Percentiles rank a stretch among this genome's conserved stretches.
Evolutionary conservation across 1,140 invertebrate genomes (phyloP).

Genomic region (Hypsibius dujardini): DNA sequence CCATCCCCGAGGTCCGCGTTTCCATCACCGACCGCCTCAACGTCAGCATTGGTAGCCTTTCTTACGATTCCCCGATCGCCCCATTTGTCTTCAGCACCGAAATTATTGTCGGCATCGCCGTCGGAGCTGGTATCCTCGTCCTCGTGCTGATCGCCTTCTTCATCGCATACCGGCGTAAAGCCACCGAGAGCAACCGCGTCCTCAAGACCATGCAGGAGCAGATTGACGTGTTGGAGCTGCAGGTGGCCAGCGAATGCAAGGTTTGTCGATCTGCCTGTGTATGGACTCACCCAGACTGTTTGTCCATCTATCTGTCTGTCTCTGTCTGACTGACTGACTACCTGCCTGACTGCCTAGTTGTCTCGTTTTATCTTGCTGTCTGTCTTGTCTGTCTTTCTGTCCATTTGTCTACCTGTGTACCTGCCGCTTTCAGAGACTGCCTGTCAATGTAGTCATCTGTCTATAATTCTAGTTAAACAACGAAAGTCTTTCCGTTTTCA

Average conservation of each 20-base stretch:
- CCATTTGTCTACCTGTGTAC: too few relatives aligned
- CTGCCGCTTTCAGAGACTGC: too few relatives aligned
- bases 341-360: too few relatives aligned
- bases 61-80: conserved; percentile 29
- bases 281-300: conserved; percentile 18
- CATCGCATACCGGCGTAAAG: conserved; percentile 82
- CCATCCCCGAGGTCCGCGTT: conserved; percentile 51
- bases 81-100: conserved; percentile 51
- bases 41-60: background rate
- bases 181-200: conserved; percentile 83
- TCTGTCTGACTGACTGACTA: too few relatives aligned
- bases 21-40: background rate
- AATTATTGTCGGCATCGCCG: conserved; percentile 59
- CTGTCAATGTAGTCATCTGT: background rate
- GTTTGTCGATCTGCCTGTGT: conserved; percentile 20
- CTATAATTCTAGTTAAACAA: background rate
- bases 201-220: conserved; percentile 98
- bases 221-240: conserved; percentile 93
- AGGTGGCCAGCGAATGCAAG: conserved; percentile 93
- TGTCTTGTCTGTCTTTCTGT: too few relatives aligned
- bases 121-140: conserved; percentile 34
- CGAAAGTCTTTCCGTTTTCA: conserved; percentile 23
- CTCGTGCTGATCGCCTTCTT: conserved; percentile 56
- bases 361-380: too few relatives aligned
- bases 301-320: background rate